These are phyloP conservation scores for Meloidogyne floridensis DNA, from an alignment of 1,140 invertebrate genomes.

Conservation along the genomic window DNA sequence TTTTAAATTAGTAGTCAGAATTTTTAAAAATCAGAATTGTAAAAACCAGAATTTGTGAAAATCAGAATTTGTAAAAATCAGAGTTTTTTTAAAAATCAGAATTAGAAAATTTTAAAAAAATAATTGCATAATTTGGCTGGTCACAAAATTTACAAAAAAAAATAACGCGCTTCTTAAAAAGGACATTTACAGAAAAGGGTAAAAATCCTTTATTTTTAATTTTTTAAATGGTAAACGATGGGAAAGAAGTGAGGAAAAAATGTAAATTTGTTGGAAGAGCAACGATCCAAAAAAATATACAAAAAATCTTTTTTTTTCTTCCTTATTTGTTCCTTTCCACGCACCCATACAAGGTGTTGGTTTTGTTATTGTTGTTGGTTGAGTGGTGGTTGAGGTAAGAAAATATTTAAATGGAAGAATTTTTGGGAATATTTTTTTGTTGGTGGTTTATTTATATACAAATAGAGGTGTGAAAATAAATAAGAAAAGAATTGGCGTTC, in stretches of 20 bases:
- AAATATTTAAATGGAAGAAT: constrained; percentile 7
- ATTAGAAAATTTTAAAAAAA: neutral
- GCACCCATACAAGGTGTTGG: neutral
- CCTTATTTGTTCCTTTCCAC: neutral
- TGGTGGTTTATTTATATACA: neutral
- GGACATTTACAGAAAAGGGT: neutral
- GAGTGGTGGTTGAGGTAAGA: neutral
- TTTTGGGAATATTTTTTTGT: constrained; percentile 6
- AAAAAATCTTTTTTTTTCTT: neutral
- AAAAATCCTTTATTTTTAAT: neutral
- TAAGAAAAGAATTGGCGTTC: neutral
- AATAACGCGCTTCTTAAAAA: neutral
- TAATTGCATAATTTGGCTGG: neutral
- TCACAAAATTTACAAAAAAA: neutral
- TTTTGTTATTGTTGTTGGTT: neutral
- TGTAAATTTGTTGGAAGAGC: neutral
- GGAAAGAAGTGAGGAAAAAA: neutral
- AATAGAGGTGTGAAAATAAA: constrained; percentile 1
- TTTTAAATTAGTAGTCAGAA: too few relatives aligned
- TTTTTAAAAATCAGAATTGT: too few relatives aligned
- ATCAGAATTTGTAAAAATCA: too few relatives aligned
- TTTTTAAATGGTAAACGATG: constrained; percentile 1
- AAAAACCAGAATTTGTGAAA: too few relatives aligned
- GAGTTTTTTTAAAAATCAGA: too few relatives aligned
- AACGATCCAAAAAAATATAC: neutral